Evolutionary conservation across 2,888 invertebrate species (phyloP).

Genomic region (Phyto melanocephala): DNA sequence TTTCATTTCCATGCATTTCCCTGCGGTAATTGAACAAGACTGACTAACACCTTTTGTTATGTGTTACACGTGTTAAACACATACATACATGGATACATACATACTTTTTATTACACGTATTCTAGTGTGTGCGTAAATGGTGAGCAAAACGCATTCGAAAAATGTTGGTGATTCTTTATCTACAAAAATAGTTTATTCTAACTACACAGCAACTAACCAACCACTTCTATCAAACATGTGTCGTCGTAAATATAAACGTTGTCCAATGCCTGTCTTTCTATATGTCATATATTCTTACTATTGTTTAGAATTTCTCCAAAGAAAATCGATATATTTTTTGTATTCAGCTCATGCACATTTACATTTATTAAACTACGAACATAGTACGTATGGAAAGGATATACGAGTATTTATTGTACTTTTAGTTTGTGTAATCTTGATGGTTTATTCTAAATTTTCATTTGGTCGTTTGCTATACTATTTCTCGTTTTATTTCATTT

Average conservation of each 20-base stretch:
- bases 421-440: constrained; percentile 22
- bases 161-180: not conserved
- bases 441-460: not conserved
- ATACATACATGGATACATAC: not conserved
- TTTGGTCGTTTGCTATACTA: too few relatives aligned
- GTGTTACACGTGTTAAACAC: constrained; percentile 7
- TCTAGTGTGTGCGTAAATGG: not conserved
- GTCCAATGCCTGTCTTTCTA: not conserved
- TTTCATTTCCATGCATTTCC: constrained; percentile 12
- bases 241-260: not conserved
- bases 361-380: not conserved
- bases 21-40: not conserved
- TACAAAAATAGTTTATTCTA: too few relatives aligned
- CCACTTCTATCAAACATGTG: not conserved
- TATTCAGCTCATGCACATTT: not conserved
- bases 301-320: constrained; percentile 6
- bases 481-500: too few relatives aligned
- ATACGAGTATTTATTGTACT: too few relatives aligned
- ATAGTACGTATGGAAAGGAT: not conserved
- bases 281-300: not conserved
- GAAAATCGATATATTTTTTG: constrained; percentile 33
- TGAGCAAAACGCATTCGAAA: not conserved
- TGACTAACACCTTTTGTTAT: not conserved
- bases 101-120: too few relatives aligned
- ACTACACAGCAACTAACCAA: too few relatives aligned